phyloP scores from a whole-genome alignment of 2,113 vertebrate species.

The Mustela lutreola region DNA sequence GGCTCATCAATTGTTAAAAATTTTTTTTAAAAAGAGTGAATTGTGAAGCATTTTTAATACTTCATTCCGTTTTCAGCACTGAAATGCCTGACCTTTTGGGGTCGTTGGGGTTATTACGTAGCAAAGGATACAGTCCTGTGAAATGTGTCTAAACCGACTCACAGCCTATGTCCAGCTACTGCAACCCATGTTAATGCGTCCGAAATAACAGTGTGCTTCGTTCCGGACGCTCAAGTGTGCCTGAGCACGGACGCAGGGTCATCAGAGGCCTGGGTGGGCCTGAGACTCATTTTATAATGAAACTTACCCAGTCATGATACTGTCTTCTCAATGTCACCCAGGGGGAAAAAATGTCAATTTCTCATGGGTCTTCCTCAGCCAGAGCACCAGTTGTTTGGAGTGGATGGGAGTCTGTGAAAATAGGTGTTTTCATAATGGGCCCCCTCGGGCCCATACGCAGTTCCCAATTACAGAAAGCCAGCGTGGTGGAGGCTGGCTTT shows the following conservation, averaged over 20 bases:
- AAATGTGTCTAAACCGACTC: background rate
- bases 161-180: background rate
- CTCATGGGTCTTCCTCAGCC: constrained; percentile 43
- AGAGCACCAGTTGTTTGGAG: background rate
- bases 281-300: background rate
- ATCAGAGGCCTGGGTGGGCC: background rate
- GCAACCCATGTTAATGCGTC: background rate
- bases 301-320: constrained; percentile 70
- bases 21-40: background rate
- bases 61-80: background rate
- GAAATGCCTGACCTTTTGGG: background rate
- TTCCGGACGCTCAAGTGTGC: background rate
- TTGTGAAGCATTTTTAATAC: background rate
- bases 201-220: background rate
- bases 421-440: constrained; percentile 58
- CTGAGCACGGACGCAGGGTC: background rate
- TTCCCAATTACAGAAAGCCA: constrained; percentile 44
- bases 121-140: constrained; percentile 6
- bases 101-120: background rate
- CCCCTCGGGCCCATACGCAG: background rate
- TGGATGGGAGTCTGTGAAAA: background rate
- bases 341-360: background rate
- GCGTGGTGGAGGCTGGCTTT: constrained; percentile 51
- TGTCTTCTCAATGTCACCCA: constrained; percentile 33
- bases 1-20: background rate